Percentiles rank a stretch among this genome's conserved stretches.
Conservation (phyloP, 2,888 invertebrate species). For the Cacoxenus indagator region DNA sequence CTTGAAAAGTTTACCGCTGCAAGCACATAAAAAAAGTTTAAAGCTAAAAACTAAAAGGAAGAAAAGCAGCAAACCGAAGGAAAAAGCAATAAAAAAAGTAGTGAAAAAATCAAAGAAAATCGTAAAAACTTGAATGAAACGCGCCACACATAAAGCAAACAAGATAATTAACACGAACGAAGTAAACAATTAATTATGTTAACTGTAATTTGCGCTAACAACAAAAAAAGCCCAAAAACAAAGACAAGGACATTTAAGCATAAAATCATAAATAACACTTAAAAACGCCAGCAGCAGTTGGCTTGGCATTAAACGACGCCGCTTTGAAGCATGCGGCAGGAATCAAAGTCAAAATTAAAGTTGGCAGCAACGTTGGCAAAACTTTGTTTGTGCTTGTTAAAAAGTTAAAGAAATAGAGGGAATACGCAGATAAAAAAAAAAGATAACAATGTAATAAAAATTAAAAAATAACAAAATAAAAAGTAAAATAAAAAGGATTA, state of each 20-base stretch:
- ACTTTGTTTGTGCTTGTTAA: no score
- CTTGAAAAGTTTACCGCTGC: conserved; percentile 6
- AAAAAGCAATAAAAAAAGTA: background rate
- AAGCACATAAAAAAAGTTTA: background rate
- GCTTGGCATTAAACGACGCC: background rate
- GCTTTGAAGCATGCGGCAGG: background rate
- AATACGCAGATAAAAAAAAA: no score
- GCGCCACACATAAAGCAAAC: background rate
- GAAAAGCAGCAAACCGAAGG: background rate
- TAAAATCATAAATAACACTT: background rate
- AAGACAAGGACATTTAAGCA: conserved; percentile 1
- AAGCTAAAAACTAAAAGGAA: background rate
- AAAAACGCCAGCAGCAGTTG: background rate
- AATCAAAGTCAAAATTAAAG: no score
- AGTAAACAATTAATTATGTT: conserved; percentile 13
- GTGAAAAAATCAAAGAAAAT: no score
- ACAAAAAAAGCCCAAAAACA: background rate
- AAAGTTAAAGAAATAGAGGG: no score
- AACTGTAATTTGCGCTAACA: background rate
- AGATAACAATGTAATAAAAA: no score
- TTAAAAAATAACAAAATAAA: background rate
- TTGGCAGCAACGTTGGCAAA: no score
- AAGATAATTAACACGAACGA: conserved; percentile 7
- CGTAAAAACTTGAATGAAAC: background rate
- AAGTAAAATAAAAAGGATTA: background rate